Base-by-base conservation (phyloP, 2,888 invertebrate genomes). In the Platycheirus rosarum region DNA sequence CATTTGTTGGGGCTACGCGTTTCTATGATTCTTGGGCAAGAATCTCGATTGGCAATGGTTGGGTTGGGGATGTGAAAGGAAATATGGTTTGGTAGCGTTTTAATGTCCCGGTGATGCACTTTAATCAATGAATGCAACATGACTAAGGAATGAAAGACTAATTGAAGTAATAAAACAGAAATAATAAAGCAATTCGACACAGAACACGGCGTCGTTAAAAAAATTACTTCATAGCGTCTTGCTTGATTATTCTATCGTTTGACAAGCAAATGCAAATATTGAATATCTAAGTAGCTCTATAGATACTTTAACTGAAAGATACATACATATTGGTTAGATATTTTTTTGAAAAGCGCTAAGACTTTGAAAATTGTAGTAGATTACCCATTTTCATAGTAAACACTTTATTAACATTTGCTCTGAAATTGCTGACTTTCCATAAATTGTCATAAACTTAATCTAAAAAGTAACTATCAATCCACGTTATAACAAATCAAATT, bases 1-100 rank as follows among this genome's bases (percentile, higher is more conserved):
- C 82, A 73, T 82, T 82, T 82, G 48, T 82, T 77, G 37, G 7
- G 40, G 65, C 32, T 51, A 32, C 29, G 65, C 65, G n/a, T n/a
- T 2, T 40, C n/a, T 44, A 18, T n/a, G 40, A 49, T 60, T 53
- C 2, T n/a, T n/a, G n/a, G n/a, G n/a, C n/a, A n/a, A n/a, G n/a
- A n/a, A n/a, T n/a, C n/a, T 14, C 29, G 37, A 79, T 75, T 79
- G 74, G 79, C 26, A 68, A 63, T 73, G 68, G 44, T 37, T 53
- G 55, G 14, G 7, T 18, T 35, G 46, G 55, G 14, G 7, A 16
- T 42, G 48, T 18, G 20, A 51, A 53, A 68, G 77, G 77, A 82
- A 82, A 62, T 44, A 63, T 62, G 68, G 40, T 40, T 40, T 68
- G 51, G 66, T 53, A 60, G 66, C 46, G 29, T 32, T 66, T 37